Percentiles rank a stretch among this genome's conserved stretches.
phyloP scores from a whole-genome alignment of 1,140 invertebrate species.

The Eriosoma lanigerum region DNA sequence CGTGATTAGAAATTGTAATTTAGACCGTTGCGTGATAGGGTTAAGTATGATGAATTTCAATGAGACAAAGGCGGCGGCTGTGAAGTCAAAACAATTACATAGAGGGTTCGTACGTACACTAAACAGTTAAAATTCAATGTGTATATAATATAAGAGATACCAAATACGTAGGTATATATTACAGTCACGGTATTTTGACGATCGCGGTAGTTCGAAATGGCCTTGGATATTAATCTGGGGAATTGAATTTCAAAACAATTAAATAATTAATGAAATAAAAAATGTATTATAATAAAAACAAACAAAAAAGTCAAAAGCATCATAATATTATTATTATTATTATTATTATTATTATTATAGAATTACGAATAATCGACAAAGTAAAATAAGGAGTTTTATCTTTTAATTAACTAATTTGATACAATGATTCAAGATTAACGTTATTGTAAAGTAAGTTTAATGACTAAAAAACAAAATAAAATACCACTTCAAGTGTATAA shows the following conservation, averaged over 20 bases:
- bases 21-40: neutral
- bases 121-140: neutral
- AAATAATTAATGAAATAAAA: neutral
- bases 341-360: neutral
- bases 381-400: neutral
- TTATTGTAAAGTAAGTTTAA: too few species aligned
- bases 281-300: neutral
- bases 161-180: neutral
- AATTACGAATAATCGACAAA: neutral
- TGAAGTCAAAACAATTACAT: conserved; percentile 12
- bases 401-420: conserved; percentile 3
- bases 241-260: neutral
- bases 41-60: conserved; percentile 27
- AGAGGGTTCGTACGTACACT: neutral
- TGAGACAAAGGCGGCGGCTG: neutral
- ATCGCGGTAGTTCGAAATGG: neutral
- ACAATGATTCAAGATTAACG: neutral
- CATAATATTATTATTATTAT: neutral
- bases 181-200: neutral
- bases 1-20: conserved; percentile 32
- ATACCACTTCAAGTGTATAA: too few species aligned
- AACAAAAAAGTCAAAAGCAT: neutral
- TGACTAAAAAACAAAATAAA: too few species aligned
- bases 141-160: neutral
- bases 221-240: neutral